Evolutionary conservation across 2,797 vertebrate genomes (phyloP).

Genomic region (Oophaga sylvatica): DNA sequence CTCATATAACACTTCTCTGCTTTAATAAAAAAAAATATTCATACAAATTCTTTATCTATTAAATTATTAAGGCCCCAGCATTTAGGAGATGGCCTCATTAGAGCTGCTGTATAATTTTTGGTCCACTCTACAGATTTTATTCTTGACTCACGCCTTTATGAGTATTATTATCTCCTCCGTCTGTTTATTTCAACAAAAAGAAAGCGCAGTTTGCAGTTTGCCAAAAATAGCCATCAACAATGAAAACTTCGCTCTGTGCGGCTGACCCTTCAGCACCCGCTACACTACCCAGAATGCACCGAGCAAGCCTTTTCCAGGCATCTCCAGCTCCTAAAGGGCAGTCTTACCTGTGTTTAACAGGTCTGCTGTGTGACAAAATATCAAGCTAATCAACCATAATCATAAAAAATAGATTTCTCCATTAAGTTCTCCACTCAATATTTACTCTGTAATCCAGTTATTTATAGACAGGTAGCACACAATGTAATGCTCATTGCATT

Average conservation of each 20-base stretch:
- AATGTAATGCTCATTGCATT: constrained; percentile 13
- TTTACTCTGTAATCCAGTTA: constrained; percentile 46
- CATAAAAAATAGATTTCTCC: constrained; percentile 50
- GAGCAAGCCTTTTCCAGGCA: background rate
- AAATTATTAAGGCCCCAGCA: background rate
- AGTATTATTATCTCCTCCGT: constrained; percentile 28
- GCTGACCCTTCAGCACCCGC: constrained; percentile 17
- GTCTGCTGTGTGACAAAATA: constrained; percentile 50
- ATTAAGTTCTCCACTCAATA: constrained; percentile 34
- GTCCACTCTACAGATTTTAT: background rate
- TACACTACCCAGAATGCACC: constrained; percentile 40
- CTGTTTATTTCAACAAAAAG: constrained; percentile 24
- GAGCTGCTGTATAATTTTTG: constrained; percentile 15
- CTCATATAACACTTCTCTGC: background rate
- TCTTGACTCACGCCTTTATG: constrained; percentile 4
- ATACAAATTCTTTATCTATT: background rate
- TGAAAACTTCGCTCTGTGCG: background rate
- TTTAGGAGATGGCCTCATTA: constrained; percentile 17
- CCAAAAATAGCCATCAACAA: constrained; percentile 41
- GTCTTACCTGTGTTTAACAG: constrained; percentile 22
- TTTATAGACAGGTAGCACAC: constrained; percentile 38
- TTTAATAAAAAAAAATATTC: constrained; percentile 7
- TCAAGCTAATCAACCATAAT: constrained; percentile 57
- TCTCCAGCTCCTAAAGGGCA: constrained; percentile 46
- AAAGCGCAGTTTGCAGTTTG: constrained; percentile 25